Conservation (phyloP, 2,797 vertebrate species). For the Morelia viridis region DNA sequence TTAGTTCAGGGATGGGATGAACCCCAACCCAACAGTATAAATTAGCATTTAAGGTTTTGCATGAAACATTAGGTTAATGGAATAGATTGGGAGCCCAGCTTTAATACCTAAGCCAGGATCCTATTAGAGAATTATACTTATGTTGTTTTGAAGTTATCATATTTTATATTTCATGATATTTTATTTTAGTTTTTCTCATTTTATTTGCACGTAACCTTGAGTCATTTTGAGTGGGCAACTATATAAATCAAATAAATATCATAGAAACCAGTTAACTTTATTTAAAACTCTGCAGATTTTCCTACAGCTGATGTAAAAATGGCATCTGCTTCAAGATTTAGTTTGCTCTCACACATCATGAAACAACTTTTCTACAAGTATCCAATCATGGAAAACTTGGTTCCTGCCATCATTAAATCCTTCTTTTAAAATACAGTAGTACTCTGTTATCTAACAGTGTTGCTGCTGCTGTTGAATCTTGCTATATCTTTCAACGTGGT, state of each 20-base stretch:
- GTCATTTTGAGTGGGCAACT: neutral
- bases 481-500: neutral
- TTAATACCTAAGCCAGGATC: neutral
- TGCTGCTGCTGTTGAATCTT: neutral
- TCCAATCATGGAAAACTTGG: neutral
- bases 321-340: neutral
- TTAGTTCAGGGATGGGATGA: neutral
- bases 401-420: neutral
- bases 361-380: neutral
- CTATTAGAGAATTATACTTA: neutral
- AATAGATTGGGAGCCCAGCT: neutral
- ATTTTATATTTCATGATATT: neutral
- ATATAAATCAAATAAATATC: neutral
- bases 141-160: neutral
- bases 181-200: neutral
- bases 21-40: neutral
- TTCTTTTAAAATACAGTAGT: neutral
- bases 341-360: neutral
- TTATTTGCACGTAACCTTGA: neutral
- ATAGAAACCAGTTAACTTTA: neutral
- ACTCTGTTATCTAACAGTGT: neutral
- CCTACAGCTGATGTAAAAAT: neutral
- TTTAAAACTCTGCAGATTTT: neutral
- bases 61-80: neutral
- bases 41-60: neutral